phyloP scores from a whole-genome alignment of 2,113 vertebrate species.

The Corythaeola cristata region DNA sequence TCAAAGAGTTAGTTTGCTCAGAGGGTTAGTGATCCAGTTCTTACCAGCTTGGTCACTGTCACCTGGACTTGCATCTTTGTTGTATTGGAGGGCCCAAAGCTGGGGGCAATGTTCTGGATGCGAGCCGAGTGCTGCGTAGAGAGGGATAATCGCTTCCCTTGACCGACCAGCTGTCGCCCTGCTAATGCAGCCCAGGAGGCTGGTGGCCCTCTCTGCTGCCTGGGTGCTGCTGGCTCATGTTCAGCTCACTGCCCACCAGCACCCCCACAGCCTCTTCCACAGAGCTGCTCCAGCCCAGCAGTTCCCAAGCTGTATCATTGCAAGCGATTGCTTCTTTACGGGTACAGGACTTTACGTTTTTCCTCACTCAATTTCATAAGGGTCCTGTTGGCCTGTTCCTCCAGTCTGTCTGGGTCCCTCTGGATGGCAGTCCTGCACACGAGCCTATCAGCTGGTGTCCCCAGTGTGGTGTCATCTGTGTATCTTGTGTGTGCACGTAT shows the following conservation, averaged over 20 bases:
- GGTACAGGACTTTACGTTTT: background rate
- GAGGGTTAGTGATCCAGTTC: background rate
- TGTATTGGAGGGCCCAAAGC: background rate
- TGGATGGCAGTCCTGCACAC: background rate
- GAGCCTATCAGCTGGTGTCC: accelerated
- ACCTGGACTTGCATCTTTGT: background rate
- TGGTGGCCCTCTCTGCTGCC: too few relatives aligned
- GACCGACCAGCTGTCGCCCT: accelerated
- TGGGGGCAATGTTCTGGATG: background rate
- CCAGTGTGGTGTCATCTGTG: background rate
- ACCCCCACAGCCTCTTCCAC: background rate
- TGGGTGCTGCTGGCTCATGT: background rate
- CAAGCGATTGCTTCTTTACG: background rate
- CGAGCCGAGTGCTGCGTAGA: background rate
- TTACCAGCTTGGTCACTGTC: background rate
- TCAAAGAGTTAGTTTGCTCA: background rate
- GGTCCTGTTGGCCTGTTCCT: background rate
- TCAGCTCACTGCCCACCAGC: background rate
- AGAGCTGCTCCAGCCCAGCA: accelerated
- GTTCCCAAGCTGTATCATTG: accelerated
- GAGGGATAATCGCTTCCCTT: background rate
- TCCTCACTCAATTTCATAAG: background rate
- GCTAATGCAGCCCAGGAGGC: background rate
- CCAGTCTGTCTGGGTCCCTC: background rate
- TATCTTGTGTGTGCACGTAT: background rate